Base-by-base conservation (phyloP, 2,797 vertebrate species). In the Myotis vivesi region DNA sequence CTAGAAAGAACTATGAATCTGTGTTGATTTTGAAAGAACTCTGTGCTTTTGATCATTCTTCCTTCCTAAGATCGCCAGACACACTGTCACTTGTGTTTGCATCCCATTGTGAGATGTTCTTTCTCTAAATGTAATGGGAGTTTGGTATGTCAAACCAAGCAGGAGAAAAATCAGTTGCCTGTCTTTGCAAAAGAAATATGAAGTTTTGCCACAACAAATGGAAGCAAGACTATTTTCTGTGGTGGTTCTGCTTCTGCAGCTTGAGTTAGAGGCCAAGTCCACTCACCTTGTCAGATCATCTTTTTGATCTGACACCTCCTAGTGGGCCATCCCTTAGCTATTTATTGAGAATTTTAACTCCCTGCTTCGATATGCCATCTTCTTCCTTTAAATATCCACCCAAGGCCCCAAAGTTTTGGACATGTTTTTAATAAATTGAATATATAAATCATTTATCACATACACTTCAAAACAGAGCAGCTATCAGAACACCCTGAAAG, bases 381-480 rank as follows among this genome's bases (percentile, higher is more conserved):
- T 92, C 71, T 91, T 93, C 33, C 25, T 91, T 97, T 94, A 95
- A 89, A 53, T 75, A 91, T 62, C 80, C 51, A 94, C 77, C 53
- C 33, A 85, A 92, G 38, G 51, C 41, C 72, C 49, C 55, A 79
- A 80, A 91, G 33, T 87, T 95, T 94, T 91, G 81, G 80, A 89
- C 3, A 10, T 89, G 76, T 94, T 95, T 96, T 94, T 85, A 94
- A 95, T 95, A 92, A 94, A 95, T 93, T 51, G 75, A 89, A 94
- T 87, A 68, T 46, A 93, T 94, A 96, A 97, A 90, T 93, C 81
- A 93, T 95, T 89, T 80, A 97, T 94, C 84, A 94, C 77, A 80
- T 75, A 94, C 11, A 93, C 79, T 95, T 96, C 87, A 94, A 94
- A 95, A 91, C 83, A 92, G 84, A 92, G 64, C 59, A 95, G 76